Evolutionary conservation across 2,797 vertebrate genomes (phyloP).

Genomic region (Prunella strophiata): DNA sequence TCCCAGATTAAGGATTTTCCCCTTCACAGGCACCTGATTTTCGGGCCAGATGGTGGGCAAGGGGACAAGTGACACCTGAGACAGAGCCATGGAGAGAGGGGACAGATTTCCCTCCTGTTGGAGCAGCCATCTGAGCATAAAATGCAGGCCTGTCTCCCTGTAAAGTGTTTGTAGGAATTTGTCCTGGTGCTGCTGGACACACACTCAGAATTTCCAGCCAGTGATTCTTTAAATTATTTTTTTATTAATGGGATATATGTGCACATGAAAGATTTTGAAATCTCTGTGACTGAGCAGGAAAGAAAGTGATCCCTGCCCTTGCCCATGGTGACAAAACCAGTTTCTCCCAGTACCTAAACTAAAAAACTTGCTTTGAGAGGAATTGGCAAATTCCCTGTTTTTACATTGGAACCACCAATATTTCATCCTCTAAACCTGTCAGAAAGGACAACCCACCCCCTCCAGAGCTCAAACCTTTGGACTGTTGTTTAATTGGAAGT

Average conservation of each 20-base stretch:
- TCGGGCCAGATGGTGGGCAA: neutral
- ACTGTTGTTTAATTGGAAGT: neutral
- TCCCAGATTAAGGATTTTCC: neutral
- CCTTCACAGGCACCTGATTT: neutral
- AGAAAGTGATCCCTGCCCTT: neutral
- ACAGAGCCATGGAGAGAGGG: rapidly evolving
- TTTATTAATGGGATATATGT: neutral
- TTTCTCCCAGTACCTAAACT: neutral
- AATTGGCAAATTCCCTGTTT: neutral
- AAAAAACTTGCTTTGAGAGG: neutral
- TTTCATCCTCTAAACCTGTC: neutral
- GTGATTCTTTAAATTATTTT: neutral
- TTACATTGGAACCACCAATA: neutral
- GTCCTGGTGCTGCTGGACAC: neutral
- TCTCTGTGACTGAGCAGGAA: neutral
- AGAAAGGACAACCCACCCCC: neutral
- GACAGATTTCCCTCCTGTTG: neutral
- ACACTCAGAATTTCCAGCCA: neutral
- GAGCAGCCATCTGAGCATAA: neutral
- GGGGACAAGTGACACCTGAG: neutral
- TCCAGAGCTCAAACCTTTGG: neutral
- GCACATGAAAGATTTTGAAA: neutral
- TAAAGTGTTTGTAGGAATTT: neutral
- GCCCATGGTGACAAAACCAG: neutral
- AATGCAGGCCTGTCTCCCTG: neutral